These are phyloP conservation scores for Gibbula magus DNA, from an alignment of 2,888 invertebrate species.

Conservation along the genomic window DNA sequence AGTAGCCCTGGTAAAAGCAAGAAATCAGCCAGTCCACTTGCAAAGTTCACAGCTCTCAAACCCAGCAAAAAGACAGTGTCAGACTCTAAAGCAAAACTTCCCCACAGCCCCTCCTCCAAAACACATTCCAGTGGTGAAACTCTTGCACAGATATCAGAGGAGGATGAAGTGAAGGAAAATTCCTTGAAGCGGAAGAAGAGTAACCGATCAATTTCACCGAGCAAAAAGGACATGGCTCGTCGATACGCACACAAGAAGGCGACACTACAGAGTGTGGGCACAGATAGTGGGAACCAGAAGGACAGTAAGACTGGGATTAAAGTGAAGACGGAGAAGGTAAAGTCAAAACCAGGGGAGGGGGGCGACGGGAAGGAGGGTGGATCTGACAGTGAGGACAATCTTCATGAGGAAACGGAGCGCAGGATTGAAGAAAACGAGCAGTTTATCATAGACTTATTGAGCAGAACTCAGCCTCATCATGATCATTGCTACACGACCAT, in stretches of 20 bases:
- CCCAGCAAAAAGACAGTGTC: conserved; percentile 29
- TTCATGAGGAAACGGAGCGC: conserved; percentile 53
- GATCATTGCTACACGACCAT: conserved; percentile 70
- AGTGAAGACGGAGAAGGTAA: not conserved
- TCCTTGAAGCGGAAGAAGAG: conserved; percentile 19
- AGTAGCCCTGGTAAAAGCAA: conserved; percentile 7
- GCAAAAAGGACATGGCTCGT: conserved; percentile 26
- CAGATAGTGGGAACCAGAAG: conserved; percentile 5
- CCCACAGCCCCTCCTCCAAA: not conserved
- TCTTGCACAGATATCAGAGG: not conserved
- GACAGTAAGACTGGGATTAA: not conserved
- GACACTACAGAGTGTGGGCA: not conserved
- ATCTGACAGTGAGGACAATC: conserved; percentile 45
- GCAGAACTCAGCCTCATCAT: conserved; percentile 61
- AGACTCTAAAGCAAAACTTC: not conserved
- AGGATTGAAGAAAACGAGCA: conserved; percentile 63
- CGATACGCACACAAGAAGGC: conserved; percentile 27
- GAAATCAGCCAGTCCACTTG: conserved; percentile 22
- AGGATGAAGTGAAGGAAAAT: conserved; percentile 31
- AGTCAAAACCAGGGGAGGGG: conserved; percentile 44
- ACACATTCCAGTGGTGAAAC: not conserved
- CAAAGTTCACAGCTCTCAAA: conserved; percentile 40
- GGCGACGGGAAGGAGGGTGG: not conserved
- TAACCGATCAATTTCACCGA: not conserved
- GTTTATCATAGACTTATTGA: conserved; percentile 60